phyloP scores from a whole-genome alignment of 2,797 vertebrate species.

The Sparidentex hasta region DNA sequence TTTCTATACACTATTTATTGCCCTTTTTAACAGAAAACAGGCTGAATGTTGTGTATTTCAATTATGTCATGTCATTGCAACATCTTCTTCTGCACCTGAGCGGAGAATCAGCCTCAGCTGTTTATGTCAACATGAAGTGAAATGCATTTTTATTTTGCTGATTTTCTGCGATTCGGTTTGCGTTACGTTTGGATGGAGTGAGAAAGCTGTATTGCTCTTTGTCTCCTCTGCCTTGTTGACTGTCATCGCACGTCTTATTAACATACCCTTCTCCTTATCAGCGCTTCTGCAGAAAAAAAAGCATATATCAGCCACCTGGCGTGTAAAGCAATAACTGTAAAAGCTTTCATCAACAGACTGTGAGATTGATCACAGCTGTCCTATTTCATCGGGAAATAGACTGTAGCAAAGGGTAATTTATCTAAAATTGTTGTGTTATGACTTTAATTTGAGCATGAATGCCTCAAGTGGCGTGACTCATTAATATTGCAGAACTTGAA shows the following conservation, averaged over 20 bases:
- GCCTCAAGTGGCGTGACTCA: slow-evolving; percentile 37
- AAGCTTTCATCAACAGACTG: slow-evolving; percentile 36
- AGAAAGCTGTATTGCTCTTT: not conserved
- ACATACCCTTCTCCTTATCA: not conserved
- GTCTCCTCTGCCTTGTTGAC: not conserved
- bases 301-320: slow-evolving; percentile 16
- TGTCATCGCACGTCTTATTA: not conserved
- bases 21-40: no score
- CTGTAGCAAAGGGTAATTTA: slow-evolving; percentile 32
- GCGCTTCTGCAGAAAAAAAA: slow-evolving; percentile 2
- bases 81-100: not conserved
- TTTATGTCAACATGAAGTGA: not conserved
- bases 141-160: no score
- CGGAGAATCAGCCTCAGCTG: not conserved
- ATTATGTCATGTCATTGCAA: not conserved
- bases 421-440: slow-evolving; percentile 35
- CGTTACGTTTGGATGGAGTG: not conserved
- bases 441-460: slow-evolving; percentile 45
- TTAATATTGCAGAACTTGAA: slow-evolving; percentile 32
- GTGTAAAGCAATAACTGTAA: slow-evolving; percentile 38
- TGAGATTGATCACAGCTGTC: slow-evolving; percentile 41
- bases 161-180: not conserved
- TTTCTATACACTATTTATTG: not conserved
- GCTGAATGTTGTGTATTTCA: not conserved
- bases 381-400: slow-evolving; percentile 30